phyloP scores from a whole-genome alignment of 2,888 invertebrate genomes.

The Heteropelma amictum region DNA sequence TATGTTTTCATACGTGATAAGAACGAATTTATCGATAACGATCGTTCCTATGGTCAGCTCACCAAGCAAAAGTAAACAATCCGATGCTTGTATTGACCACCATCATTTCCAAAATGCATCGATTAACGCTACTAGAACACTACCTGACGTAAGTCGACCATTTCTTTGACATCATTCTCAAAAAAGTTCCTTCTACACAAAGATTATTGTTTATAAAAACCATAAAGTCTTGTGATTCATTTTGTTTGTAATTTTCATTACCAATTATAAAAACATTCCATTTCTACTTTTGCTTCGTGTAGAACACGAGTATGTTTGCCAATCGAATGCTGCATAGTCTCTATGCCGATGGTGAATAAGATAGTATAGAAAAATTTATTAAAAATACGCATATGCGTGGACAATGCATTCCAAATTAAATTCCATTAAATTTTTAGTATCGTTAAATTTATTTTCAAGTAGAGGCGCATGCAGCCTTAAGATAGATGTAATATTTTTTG shows the following conservation, averaged over 20 bases:
- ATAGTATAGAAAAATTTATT: background rate
- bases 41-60: constrained; percentile 74
- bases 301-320: background rate
- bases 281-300: background rate
- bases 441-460: too few relatives aligned
- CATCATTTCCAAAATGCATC: constrained; percentile 23
- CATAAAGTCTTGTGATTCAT: too few relatives aligned
- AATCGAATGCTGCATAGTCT: background rate
- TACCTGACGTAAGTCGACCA: constrained; percentile 63
- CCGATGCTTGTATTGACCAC: constrained; percentile 54
- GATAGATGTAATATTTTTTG: too few relatives aligned
- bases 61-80: constrained; percentile 56
- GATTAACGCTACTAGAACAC: constrained; percentile 22
- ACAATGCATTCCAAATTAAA: background rate
- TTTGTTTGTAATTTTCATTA: too few relatives aligned
- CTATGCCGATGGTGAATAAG: background rate
- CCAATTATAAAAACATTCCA: background rate
- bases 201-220: too few relatives aligned
- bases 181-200: background rate
- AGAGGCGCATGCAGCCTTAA: too few relatives aligned
- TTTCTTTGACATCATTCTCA: background rate
- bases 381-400: background rate
- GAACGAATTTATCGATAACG: constrained; percentile 86
- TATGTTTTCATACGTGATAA: constrained; percentile 86
- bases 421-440: too few relatives aligned